Percentiles rank a stretch among this genome's conserved stretches.
Evolutionary conservation across 2,797 vertebrate genomes (phyloP).

Genomic region (Leuciscus waleckii): DNA sequence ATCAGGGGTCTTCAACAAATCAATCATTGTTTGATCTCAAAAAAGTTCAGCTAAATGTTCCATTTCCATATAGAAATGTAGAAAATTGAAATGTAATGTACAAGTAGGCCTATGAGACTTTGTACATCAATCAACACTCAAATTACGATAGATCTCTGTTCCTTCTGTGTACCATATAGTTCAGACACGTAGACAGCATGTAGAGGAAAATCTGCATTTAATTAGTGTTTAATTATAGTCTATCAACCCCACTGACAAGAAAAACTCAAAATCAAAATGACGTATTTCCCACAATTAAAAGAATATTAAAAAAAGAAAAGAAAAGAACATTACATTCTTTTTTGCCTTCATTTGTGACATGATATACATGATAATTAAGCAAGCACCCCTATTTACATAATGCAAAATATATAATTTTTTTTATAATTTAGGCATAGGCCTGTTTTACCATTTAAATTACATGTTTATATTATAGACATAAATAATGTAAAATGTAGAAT

Average conservation of each 20-base stretch:
- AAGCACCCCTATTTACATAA: background rate
- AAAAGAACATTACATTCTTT: background rate
- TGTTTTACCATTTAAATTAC: too few species aligned
- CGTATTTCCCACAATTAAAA: background rate
- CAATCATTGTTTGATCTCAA: too few species aligned
- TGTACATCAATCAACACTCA: background rate
- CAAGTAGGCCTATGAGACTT: background rate
- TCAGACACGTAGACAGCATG: slow-evolving; percentile 5
- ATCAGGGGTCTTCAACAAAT: too few species aligned
- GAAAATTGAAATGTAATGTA: background rate
- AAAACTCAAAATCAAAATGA: background rate
- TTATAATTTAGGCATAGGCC: too few species aligned
- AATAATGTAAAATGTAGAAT: background rate
- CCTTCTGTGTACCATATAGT: background rate
- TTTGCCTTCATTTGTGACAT: background rate
- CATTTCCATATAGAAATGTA: background rate
- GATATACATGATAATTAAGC: background rate
- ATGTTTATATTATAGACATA: background rate
- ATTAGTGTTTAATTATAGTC: slow-evolving; percentile 8
- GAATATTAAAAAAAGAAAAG: background rate
- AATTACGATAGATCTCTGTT: background rate
- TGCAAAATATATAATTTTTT: background rate
- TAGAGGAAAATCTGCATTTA: background rate
- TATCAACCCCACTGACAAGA: background rate
- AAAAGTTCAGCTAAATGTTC: background rate